Base-by-base conservation (phyloP, 2,113 vertebrate genomes). In the Ammodytes marinus region DNA sequence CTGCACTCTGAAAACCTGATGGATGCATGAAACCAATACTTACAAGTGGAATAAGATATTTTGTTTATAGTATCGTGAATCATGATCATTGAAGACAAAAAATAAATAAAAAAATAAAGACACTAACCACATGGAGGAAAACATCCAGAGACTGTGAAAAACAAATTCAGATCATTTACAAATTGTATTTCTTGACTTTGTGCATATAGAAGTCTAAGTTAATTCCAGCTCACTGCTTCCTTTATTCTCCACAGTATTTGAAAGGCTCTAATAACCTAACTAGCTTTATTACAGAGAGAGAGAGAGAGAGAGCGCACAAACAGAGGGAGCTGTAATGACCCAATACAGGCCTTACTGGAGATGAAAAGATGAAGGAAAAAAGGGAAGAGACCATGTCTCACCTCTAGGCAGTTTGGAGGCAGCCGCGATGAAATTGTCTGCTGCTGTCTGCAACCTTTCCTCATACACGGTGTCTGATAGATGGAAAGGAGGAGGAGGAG, bases 351-450 rank as follows among this genome's bases (percentile, higher is more conserved):
- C 63, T 82, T 14, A 64, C 65, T 83, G 76, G 55, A 79, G 80
- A 89, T 83, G 76, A 89, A 84, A 84, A 90, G 88, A 89, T 88
- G 88, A 85, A 90, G 79, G 79, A 72, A 83, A 80, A 27, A 80
- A 47, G 55, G 65, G 59, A 72, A 69, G 83, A 76, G 70, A 80
- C 66, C 45, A n/a, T 68, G 68, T 90, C 92, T 94, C 89, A 95
- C 94, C 95, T 94, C 91, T 89, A 85, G 95, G 94, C 92, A 95
- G 88, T 90, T 90, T 90, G 77, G 89, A 93, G 81, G 94, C 95
- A 80, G 82, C 87, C 68, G 80, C 84, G 40, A 93, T 91, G 84
- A 95, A 95, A 88, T 84, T 90, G 71, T 95, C 88, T 90, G 93
- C 91, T 39, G 91, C 93, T 69, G 68, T 86, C 89, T 91, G 91